phyloP scores from a whole-genome alignment of 2,888 invertebrate species.

The Rugalucina vietnamica region DNA sequence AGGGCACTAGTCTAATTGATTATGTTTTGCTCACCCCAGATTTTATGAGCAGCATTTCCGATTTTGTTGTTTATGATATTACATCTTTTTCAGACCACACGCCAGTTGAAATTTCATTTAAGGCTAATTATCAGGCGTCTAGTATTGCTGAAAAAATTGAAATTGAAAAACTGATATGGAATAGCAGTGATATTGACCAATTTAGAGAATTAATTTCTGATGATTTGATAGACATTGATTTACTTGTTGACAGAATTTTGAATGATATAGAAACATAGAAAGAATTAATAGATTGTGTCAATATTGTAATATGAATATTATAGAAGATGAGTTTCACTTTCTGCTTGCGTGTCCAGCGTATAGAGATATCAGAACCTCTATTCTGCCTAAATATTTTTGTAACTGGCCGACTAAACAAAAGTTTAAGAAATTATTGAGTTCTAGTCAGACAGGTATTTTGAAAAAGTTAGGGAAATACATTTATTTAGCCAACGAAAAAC shows the following conservation, averaged over 20 bases:
- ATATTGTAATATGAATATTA: conserved; percentile 15
- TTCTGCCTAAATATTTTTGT: neutral
- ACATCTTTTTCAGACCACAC: neutral
- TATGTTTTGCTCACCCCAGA: neutral
- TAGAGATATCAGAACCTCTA: conserved; percentile 1
- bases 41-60: neutral
- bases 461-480: conserved; percentile 1
- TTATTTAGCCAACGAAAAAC: neutral
- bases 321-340: conserved; percentile 27
- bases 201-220: no score
- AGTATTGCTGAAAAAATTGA: neutral
- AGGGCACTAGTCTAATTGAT: neutral
- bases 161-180: neutral
- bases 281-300: conserved; percentile 17
- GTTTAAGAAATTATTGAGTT: neutral
- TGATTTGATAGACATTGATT: no score
- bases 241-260: no score
- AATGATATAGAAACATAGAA: conserved; percentile 12
- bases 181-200: neutral
- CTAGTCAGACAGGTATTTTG: neutral
- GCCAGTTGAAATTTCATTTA: neutral
- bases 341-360: conserved; percentile 14
- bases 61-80: neutral
- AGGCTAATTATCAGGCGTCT: neutral
- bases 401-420: neutral